Percentiles rank a stretch among this genome's conserved stretches.
phyloP scores from a whole-genome alignment of 1,140 invertebrate species.

The Aphelenchoides fujianensis region DNA sequence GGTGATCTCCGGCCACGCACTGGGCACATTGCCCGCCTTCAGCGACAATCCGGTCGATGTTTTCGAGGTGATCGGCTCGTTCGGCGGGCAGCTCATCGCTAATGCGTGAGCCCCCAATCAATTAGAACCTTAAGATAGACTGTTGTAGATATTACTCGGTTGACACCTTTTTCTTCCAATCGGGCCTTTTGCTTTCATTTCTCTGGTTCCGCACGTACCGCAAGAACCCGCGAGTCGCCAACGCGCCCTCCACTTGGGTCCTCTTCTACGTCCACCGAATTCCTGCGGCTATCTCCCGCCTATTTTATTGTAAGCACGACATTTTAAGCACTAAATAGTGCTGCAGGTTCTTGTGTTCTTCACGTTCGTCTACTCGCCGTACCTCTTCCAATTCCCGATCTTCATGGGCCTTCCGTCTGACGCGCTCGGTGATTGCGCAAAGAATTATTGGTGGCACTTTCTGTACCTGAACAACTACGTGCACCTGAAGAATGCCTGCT shows the following conservation, averaged over 20 bases:
- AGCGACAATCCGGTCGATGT: conserved; percentile 27
- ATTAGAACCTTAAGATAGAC: no score
- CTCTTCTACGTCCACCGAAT: conserved; percentile 46
- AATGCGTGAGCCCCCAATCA: no score
- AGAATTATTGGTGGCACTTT: conserved; percentile 14
- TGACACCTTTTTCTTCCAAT: conserved; percentile 45
- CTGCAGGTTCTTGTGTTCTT: conserved; percentile 18
- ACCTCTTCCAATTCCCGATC: conserved; percentile 9
- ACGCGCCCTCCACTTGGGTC: conserved; percentile 29
- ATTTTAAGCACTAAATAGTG: no score
- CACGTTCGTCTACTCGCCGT: conserved; percentile 15
- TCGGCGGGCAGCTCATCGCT: conserved; percentile 17
- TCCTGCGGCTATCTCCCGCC: conserved; percentile 27
- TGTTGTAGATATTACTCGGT: conserved; percentile 45
- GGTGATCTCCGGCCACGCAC: conserved; percentile 29
- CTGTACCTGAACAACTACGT: conserved; percentile 28
- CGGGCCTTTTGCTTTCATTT: conserved; percentile 31
- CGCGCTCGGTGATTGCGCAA: neutral
- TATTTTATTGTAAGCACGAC: conserved; percentile 22
- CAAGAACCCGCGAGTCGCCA: conserved; percentile 27
- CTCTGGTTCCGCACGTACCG: conserved; percentile 41
- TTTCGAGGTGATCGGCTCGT: conserved; percentile 22
- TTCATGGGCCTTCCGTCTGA: neutral
- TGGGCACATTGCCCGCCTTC: neutral
- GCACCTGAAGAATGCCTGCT: neutral